A percentile compares a stretch with the other conserved stretches of the same genome.
Evolutionary conservation across 2,888 invertebrate species (phyloP).

Genomic region (Yponomeuta plumbellus): DNA sequence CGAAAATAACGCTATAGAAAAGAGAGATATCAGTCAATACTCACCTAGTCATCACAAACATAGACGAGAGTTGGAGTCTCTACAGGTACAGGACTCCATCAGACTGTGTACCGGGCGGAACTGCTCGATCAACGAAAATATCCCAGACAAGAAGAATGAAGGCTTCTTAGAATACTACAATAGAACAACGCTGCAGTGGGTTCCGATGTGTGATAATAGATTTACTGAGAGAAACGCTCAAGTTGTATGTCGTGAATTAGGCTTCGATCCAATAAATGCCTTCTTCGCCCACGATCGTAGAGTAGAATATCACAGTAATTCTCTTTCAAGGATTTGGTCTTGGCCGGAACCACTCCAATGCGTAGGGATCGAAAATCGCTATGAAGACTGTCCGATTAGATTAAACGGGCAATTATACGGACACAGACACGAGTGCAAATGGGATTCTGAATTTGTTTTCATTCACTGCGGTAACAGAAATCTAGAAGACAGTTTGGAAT

Average conservation of each 20-base stretch:
- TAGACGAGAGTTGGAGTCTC: constrained; percentile 74
- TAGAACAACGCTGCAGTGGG: constrained; percentile 95
- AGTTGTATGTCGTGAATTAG: constrained; percentile 96
- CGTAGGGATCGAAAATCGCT: constrained; percentile 83
- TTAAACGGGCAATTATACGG: constrained; percentile 93
- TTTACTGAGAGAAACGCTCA: constrained; percentile 98
- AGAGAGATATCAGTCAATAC: constrained; percentile 57
- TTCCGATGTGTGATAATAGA: constrained; percentile 95
- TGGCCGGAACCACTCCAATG: constrained; percentile 97
- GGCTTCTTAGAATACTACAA: constrained; percentile 98
- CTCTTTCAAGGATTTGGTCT: constrained; percentile 91
- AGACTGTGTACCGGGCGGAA: constrained; percentile 86
- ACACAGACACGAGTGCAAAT: constrained; percentile 89
- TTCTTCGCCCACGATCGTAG: constrained; percentile 91
- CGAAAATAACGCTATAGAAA: constrained; percentile 54
- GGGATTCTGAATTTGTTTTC: constrained; percentile 95
- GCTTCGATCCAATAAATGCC: constrained; percentile 91
- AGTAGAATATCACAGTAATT: constrained; percentile 92
- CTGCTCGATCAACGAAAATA: constrained; percentile 77
- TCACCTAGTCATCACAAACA: constrained; percentile 48
- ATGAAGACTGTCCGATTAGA: constrained; percentile 91
- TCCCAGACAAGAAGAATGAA: constrained; percentile 76
- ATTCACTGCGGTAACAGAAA: constrained; percentile 90
- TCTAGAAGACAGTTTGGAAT: constrained; percentile 79
- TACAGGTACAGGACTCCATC: constrained; percentile 78